phyloP scores from a whole-genome alignment of 2,888 invertebrate species.

The Hartigia nigra region DNA sequence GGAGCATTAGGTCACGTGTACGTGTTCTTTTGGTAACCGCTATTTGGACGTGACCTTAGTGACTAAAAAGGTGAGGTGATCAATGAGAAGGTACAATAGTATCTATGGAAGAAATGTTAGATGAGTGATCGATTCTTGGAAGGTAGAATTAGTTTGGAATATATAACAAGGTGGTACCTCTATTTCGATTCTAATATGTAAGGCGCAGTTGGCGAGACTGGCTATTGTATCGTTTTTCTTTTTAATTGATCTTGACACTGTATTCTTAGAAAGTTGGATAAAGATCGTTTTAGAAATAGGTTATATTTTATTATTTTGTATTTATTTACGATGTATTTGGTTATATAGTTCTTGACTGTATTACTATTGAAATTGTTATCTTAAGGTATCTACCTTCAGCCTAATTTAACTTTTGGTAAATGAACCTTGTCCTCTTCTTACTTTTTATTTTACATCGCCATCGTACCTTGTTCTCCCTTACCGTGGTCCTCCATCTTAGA shows the following conservation, averaged over 20 bases:
- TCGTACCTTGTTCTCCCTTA: conserved; percentile 19
- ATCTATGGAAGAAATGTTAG: neutral
- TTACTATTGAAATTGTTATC: conserved; percentile 1
- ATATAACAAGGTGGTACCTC: neutral
- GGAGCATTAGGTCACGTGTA: neutral
- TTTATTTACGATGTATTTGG: neutral
- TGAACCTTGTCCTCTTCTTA: conserved; percentile 17
- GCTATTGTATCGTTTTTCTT: neutral
- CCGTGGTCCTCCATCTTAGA: conserved; percentile 42
- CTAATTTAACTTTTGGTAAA: conserved; percentile 32
- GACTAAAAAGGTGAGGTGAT: neutral
- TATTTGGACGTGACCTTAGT: conserved; percentile 1
- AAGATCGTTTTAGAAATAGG: neutral
- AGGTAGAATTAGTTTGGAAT: neutral
- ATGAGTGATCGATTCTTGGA: neutral
- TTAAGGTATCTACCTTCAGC: conserved; percentile 16
- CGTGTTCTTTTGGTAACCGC: conserved; percentile 4
- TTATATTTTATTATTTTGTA: neutral
- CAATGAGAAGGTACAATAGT: neutral
- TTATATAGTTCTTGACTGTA: neutral
- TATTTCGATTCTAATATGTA: too few species aligned
- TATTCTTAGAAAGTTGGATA: too few species aligned
- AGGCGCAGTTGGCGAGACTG: neutral
- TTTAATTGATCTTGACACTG: neutral
- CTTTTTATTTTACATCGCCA: conserved; percentile 17